Percentiles rank a stretch among this genome's conserved stretches.
phyloP scores from a whole-genome alignment of 2,113 vertebrate species.

The Silurus glanis region DNA sequence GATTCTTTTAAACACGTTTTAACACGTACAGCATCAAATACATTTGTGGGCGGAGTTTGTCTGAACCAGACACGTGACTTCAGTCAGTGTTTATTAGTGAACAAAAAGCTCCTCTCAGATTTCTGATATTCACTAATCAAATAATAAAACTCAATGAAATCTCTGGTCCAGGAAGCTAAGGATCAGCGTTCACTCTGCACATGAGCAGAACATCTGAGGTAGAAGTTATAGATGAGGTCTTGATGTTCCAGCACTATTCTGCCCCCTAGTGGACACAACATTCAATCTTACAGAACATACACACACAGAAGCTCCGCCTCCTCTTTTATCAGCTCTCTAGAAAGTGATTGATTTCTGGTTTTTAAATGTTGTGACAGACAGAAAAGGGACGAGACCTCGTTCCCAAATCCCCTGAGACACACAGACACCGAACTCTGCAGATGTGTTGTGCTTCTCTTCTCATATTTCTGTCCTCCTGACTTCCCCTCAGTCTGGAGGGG shows the following conservation, averaged over 20 bases:
- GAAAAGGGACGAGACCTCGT: background rate
- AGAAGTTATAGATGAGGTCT: too few relatives aligned
- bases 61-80: too few relatives aligned
- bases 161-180: too few relatives aligned
- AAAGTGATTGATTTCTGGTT: background rate
- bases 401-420: background rate
- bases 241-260: background rate
- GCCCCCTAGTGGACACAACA: background rate
- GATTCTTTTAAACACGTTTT: too few relatives aligned
- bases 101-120: too few relatives aligned
- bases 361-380: background rate
- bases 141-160: too few relatives aligned
- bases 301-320: background rate
- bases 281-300: background rate
- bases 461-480: background rate
- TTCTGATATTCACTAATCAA: too few relatives aligned
- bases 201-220: too few relatives aligned
- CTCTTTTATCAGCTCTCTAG: background rate
- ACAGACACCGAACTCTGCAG: background rate
- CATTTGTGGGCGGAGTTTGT: too few relatives aligned
- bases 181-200: background rate
- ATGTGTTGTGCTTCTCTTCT: background rate
- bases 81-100: too few relatives aligned
- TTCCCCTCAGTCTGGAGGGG: background rate
- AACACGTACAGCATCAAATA: too few relatives aligned